Evolutionary conservation across 2,888 invertebrate genomes (phyloP).

Genomic region (Synergus umbraculus): DNA sequence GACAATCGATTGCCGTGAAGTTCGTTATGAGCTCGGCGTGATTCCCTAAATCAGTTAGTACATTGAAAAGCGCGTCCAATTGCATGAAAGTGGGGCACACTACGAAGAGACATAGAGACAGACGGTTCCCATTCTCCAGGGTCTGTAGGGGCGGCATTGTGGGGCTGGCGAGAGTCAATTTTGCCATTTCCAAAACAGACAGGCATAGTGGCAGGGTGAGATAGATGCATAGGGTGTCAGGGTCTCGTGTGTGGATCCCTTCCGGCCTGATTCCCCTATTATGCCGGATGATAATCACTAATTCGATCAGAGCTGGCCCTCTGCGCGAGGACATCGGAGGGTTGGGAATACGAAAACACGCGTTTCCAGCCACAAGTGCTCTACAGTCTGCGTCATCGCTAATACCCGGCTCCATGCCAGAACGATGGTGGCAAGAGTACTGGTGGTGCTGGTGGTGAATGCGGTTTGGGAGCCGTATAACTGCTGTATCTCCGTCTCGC

Average conservation of each 20-base stretch:
- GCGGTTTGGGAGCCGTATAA: constrained; percentile 67
- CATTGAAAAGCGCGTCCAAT: constrained; percentile 56
- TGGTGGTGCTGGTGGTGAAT: constrained; percentile 58
- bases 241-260: constrained; percentile 32
- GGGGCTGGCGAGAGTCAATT: constrained; percentile 28
- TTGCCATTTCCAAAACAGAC: constrained; percentile 42
- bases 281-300: constrained; percentile 60
- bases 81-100: constrained; percentile 52
- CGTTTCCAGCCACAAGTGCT: constrained; percentile 67
- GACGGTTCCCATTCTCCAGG: not conserved
- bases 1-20: constrained; percentile 21
- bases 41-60: constrained; percentile 55
- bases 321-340: constrained; percentile 39
- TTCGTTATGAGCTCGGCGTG: constrained; percentile 36
- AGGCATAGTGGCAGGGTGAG: not conserved
- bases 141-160: not conserved
- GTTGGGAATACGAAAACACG: constrained; percentile 67
- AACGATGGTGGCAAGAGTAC: constrained; percentile 38
- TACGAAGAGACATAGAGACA: not conserved
- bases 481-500: constrained; percentile 56
- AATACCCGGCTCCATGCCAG: constrained; percentile 68
- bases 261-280: constrained; percentile 28
- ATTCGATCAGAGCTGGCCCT: constrained; percentile 62
- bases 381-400: constrained; percentile 66
- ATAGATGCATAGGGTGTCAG: not conserved